Evolutionary conservation across 1,140 invertebrate genomes (phyloP), one percentile per base, ranked within the genome.

Genomic region (Heliconius himera): DNA sequence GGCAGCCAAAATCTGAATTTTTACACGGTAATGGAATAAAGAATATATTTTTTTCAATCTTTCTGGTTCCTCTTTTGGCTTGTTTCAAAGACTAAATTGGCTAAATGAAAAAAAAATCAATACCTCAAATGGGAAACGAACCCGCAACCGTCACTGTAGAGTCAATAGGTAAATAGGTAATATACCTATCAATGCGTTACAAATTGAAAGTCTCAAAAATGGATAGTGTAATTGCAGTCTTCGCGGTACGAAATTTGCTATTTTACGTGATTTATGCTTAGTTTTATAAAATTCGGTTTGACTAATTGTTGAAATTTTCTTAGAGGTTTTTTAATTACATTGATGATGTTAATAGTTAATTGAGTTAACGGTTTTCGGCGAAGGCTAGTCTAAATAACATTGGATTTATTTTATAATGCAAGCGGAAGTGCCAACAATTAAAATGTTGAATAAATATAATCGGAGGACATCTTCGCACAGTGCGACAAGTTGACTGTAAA

Each of bases 251-350:
- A 66, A 66, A 66, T 66, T 66, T 13, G 60, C 13, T 66, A 66
- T 66, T 66, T 66, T 66, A 66, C 60, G 60, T 66, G 26, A 29
- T 66, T 66, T 66, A 66, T 66, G 26, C 60, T 66, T 16, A 66
- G 26, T 66, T 66, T 29, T 66, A 66, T 29, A 13, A 66, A 66
- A 66, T 66, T 66, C 9, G 26, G 60, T 66, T 66, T 66, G 60
- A 66, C 60, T 66, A 66, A 66, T 66, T 66, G 60, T n/a, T 29
- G 9, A 66, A n/a, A 1, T 66, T 66, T 66, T 66, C 20, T 26
- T 66, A 66, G 8, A 26, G 22, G 16, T 18, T 66, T 46, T 46
- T 66, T 26, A 66, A 56, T 56, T 56, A 56, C 8, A 22, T n/a
- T 22, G 8, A 56, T 22, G 54, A 56, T 22, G 54, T 66, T 66